Evolutionary conservation across 2,797 vertebrate genomes (phyloP).

Genomic region (Lagorchestes hirsutus): DNA sequence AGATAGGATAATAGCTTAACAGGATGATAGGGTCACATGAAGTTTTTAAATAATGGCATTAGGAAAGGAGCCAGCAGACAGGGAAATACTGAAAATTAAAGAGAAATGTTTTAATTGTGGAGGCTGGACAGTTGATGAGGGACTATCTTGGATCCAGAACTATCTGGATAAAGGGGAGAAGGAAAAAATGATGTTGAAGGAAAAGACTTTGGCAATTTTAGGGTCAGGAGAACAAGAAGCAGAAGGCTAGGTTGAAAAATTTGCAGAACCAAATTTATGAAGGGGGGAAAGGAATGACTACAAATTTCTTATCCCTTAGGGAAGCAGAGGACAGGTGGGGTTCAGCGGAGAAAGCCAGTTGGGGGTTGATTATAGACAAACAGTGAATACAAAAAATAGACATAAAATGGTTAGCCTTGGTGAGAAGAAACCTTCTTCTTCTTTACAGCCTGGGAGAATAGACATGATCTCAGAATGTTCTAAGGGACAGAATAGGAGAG

Average conservation of each 20-base stretch:
- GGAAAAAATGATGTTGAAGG: not conserved
- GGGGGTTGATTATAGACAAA: not conserved
- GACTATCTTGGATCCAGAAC: not conserved
- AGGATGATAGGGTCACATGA: not conserved
- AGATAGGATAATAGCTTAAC: not conserved
- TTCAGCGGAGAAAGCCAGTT: not conserved
- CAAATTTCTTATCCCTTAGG: not conserved
- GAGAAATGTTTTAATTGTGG: not conserved
- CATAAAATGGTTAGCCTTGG: not conserved
- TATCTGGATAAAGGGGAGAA: not conserved
- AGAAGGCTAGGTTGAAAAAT: not conserved
- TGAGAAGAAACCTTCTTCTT: not conserved
- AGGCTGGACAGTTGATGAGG: not conserved
- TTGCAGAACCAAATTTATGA: not conserved
- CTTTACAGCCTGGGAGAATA: not conserved
- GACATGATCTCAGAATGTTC: not conserved
- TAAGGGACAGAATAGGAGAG: not conserved
- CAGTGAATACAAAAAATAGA: not conserved
- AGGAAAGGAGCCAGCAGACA: not conserved
- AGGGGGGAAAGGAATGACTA: not conserved
- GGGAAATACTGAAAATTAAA: not conserved
- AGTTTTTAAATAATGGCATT: not conserved
- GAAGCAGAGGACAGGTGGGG: not conserved
- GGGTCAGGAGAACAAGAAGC: not conserved
- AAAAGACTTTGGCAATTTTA: not conserved